Conservation (phyloP, 2,888 invertebrate species). For the Tenthredo amoena region DNA sequence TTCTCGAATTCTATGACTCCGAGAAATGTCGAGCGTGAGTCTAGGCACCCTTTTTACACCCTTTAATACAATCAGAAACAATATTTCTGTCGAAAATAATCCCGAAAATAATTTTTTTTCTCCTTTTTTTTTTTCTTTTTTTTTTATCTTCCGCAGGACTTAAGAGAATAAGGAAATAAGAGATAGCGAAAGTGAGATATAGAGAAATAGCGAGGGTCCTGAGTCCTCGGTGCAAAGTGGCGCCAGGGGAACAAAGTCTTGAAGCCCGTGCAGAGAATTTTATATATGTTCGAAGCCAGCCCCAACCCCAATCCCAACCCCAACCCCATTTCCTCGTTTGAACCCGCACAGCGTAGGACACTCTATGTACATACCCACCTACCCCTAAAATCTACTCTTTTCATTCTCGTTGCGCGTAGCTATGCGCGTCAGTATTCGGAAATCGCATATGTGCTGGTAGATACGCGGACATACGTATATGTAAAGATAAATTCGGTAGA, state of each 20-base stretch:
- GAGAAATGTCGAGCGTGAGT: background rate
- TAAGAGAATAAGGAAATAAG: background rate
- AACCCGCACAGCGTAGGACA: background rate
- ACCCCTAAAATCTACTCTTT: slow-evolving; percentile 19
- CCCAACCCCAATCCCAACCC: background rate
- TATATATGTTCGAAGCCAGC: slow-evolving; percentile 35
- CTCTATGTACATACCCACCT: background rate
- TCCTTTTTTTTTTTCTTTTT: background rate
- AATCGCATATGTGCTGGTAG: background rate
- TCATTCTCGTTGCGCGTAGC: slow-evolving; percentile 9
- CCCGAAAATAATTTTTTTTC: background rate
- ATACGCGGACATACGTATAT: background rate
- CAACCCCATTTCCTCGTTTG: background rate
- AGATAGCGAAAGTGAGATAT: background rate
- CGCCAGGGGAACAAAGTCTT: slow-evolving; percentile 57
- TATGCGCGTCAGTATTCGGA: background rate
- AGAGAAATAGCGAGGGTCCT: background rate
- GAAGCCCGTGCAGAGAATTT: slow-evolving; percentile 62
- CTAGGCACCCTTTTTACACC: background rate
- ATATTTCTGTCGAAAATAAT: background rate
- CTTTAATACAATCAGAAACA: background rate
- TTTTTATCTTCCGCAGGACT: background rate
- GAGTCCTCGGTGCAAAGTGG: slow-evolving; percentile 61
- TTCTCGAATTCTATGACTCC: background rate
- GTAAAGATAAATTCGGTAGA: background rate